Evolutionary conservation across 2,797 vertebrate genomes (phyloP), one percentile per base, ranked within the genome.

Genomic region (Mormyrops boulengeri): DNA sequence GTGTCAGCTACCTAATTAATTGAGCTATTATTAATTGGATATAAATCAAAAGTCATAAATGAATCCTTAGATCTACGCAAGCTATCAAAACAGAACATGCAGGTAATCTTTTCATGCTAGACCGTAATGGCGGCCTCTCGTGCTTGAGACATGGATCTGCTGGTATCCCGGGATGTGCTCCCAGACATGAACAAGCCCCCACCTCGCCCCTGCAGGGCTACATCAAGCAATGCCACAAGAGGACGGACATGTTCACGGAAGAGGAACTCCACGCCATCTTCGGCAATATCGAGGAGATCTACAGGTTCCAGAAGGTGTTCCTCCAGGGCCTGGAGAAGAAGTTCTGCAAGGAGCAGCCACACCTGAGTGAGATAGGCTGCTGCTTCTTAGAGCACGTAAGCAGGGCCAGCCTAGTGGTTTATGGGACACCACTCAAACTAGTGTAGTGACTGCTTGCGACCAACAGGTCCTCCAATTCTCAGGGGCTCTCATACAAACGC

Each of bases 311-410:
- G 94, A 97, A 97, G 92, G 97, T 96, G 92, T 98, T 99, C 89
- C 95, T 98, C 88, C 98, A 97, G 93, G 97, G 95, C 0, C 94
- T 99, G 91, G 98, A 99, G 93, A 98, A 97, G 93, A 97, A 95
- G 92, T 98, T 98, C 94, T 98, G 98, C 95, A 97, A 96, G 91
- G 98, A 98, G 89, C 95, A 97, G 89, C 98, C 98, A 0, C 97
- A 99, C 92, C 94, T 98, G 88, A 99, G 98, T n/a, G 98, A 99
- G 93, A 97, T 99, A 7, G 98, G 98, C 73, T 97, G 96, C 19
- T 98, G 98, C 94, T 99, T 99, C 94, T 94, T 99, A 52, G 97
- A 99, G 93, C 97, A 98, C 0, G 98, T 99, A 95, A 97, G 97
- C 91, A 34, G 87, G 5, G 22, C 47, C 2, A 38, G 7, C 41